Base-by-base conservation (phyloP, 1,140 invertebrate genomes). In the Camponotus floridanus region DNA sequence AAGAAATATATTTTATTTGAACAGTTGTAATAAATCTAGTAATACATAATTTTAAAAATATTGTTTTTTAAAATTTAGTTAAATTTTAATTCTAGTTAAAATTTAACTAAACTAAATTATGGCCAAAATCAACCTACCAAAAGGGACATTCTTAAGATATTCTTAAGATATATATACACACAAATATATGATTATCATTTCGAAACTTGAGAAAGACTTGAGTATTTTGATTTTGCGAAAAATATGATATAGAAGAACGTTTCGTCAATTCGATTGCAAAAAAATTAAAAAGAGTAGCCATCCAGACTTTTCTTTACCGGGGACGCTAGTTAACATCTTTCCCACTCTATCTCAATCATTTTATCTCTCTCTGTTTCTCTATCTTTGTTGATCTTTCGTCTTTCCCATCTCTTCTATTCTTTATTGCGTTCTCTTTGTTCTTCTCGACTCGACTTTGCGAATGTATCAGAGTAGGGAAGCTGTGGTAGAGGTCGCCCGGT, bases 221-320 rank as follows among this genome's bases (percentile, higher is more conserved):
- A 89, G 87, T 51, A 85, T 92, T 7, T 39, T 85, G 76, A 36
- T 62, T 65, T 39, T 59, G 48, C 18, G 33, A 48, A 55, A n/a
- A 80, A 59, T 7, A 86, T 64, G 86, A 61, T 89, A 86, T 78
- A 92, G 73, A 86, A 87, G 89, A 87, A 83, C 73, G 87, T 80
- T 86, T 68, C 59, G 21, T 88, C 85, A 88, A 85, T 83, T 76
- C 70, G 84, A 73, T 68, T 76, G 85, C 86, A 86, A 55, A 67
- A 62, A 91, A 88, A 91, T 85, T 86, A 89, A 90, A 92, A 92
- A 92, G 33, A 91, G 90, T 76, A 76, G 71, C 61, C 15, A 73
- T 55, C 55, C 65, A 68, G 59, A 21, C 33, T 87, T 74, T 76
- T 36, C 26, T 67, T 90, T 33, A 71, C 76, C 84, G 62, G 68